phyloP scores from a whole-genome alignment of 2,888 invertebrate genomes.

The Lasioglossum morio region DNA sequence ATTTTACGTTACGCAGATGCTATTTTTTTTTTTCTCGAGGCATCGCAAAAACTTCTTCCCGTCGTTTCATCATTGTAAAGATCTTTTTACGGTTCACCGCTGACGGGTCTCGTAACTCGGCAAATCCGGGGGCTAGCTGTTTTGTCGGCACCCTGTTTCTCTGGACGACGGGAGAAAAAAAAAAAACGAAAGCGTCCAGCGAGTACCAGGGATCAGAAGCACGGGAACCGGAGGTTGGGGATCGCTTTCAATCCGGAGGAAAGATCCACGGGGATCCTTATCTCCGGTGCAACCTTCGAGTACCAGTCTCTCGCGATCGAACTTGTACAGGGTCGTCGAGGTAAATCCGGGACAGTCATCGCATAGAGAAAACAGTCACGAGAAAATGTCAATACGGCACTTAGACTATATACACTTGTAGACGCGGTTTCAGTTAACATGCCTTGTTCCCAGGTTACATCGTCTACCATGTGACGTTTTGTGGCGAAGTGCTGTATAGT shows the following conservation, averaged over 20 bases:
- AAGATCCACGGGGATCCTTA: not conserved
- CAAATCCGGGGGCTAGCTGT: not conserved
- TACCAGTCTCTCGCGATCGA: slow-evolving; percentile 36
- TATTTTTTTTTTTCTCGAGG: not conserved
- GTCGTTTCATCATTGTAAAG: not conserved
- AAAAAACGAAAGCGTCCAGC: not conserved
- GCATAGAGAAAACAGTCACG: not conserved
- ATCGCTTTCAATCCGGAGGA: slow-evolving; percentile 6
- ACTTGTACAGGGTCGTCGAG: slow-evolving; percentile 24
- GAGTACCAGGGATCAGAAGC: not conserved
- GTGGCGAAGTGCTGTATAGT: too few species aligned
- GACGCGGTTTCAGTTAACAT: too few species aligned
- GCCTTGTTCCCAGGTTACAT: too few species aligned
- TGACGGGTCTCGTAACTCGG: not conserved
- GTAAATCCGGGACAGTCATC: not conserved
- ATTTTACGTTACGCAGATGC: not conserved
- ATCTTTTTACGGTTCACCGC: not conserved
- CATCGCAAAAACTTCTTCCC: too few species aligned
- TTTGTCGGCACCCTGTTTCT: not conserved
- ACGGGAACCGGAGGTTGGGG: not conserved
- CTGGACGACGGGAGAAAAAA: not conserved
- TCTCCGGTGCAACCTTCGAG: not conserved
- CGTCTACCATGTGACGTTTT: too few species aligned
- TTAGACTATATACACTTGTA: too few species aligned
- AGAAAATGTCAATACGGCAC: too few species aligned